These are phyloP conservation scores for Caenorhabditis sinica DNA, from an alignment of 2,888 invertebrate species.

Conservation along the genomic window DNA sequence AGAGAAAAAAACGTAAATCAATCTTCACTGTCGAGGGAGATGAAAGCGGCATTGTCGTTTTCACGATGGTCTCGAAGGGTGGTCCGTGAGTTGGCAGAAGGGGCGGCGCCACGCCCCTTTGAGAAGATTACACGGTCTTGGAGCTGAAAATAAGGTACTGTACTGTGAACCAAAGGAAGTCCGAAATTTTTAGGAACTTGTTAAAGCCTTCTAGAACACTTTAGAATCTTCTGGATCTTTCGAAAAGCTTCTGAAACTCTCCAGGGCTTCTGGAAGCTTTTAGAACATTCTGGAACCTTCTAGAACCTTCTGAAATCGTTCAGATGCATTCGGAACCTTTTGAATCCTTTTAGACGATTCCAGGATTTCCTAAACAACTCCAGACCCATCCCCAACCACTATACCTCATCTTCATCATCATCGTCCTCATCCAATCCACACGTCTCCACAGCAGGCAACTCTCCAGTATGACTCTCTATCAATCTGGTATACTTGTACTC, in stretches of 20 bases:
- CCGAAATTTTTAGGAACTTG: too few relatives aligned
- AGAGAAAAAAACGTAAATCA: constrained; percentile 2
- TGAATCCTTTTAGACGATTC: too few relatives aligned
- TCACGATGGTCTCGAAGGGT: constrained; percentile 44
- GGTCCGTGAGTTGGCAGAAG: constrained; percentile 36
- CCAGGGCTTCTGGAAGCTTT: neutral
- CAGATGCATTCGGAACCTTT: too few relatives aligned
- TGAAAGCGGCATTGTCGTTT: constrained; percentile 69
- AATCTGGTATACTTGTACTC: constrained; percentile 82
- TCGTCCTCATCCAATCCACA: constrained; percentile 78
- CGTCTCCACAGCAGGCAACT: constrained; percentile 76
- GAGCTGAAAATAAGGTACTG: constrained; percentile 63
- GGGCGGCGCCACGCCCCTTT: constrained; percentile 58
- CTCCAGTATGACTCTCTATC: constrained; percentile 75
- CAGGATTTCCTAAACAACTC: too few relatives aligned
- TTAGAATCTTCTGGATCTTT: too few relatives aligned
- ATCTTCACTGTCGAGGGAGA: constrained; percentile 72
- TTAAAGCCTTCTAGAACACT: too few relatives aligned
- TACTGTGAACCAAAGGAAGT: too few relatives aligned
- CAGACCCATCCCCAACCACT: too few relatives aligned
- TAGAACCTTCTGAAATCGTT: too few relatives aligned
- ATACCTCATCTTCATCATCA: constrained; percentile 79
- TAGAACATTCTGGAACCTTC: neutral
- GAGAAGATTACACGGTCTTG: constrained; percentile 74
- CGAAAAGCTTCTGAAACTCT: too few relatives aligned